These are phyloP conservation scores for Pterophyllum scalare DNA, from an alignment of 2,113 vertebrate genomes.

Conservation along the genomic window DNA sequence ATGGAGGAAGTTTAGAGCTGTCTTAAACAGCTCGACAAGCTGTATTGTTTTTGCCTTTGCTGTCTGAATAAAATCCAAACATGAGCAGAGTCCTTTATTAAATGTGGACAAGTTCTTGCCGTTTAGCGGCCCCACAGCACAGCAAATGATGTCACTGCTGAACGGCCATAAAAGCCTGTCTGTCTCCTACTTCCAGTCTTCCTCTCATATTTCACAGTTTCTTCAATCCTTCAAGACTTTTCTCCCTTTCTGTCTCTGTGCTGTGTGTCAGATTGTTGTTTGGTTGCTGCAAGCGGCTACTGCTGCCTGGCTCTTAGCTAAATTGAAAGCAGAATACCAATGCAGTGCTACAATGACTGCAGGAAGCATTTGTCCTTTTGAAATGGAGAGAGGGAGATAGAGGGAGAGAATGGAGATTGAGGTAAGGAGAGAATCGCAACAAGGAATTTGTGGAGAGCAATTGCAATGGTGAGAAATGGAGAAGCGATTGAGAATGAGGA, in stretches of 20 bases:
- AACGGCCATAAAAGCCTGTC: constrained; percentile 5
- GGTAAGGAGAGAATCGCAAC: constrained; percentile 11
- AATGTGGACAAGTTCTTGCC: neutral
- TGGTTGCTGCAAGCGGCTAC: constrained; percentile 66
- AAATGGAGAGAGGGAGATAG: constrained; percentile 52
- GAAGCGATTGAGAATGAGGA: neutral
- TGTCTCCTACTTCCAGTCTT: neutral
- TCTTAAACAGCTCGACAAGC: neutral
- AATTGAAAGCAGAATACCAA: constrained; percentile 77
- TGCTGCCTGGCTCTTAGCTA: constrained; percentile 63
- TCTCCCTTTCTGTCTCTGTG: constrained; percentile 10
- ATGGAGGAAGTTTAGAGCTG: neutral
- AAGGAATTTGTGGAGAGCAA: neutral
- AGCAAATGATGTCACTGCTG: constrained; percentile 6
- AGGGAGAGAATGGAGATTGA: constrained; percentile 22
- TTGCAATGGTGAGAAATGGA: constrained; percentile 2
- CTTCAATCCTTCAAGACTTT: constrained; percentile 42
- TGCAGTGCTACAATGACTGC: constrained; percentile 70
- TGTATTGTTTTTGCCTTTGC: neutral
- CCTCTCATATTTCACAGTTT: constrained; percentile 38
- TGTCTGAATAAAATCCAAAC: neutral
- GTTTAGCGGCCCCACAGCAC: neutral
- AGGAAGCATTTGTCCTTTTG: constrained; percentile 79
- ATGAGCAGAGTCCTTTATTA: neutral
- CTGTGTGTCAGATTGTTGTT: constrained; percentile 62